These are phyloP conservation scores for Sogatella furcifera DNA, from an alignment of 1,140 invertebrate genomes.

Conservation along the genomic window DNA sequence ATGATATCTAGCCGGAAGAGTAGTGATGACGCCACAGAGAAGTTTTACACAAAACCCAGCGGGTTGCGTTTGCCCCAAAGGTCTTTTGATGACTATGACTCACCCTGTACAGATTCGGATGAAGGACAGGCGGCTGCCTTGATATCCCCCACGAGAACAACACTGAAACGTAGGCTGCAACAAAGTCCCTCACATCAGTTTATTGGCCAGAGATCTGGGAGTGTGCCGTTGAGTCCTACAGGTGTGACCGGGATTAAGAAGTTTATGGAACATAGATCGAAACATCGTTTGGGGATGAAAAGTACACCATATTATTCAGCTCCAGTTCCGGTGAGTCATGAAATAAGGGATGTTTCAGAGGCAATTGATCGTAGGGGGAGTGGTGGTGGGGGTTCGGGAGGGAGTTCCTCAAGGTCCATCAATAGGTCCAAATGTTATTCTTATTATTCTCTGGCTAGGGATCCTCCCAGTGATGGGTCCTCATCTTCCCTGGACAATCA, in stretches of 20 bases:
- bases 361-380: not conserved
- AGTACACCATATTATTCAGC: conserved; percentile 18
- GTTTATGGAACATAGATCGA: conserved; percentile 1
- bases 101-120: conserved; percentile 27
- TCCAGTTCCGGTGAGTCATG: conserved; percentile 11
- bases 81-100: conserved; percentile 28
- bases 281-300: conserved; percentile 8
- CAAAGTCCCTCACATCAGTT: not conserved
- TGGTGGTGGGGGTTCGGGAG: not conserved
- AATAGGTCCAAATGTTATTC: conserved; percentile 27
- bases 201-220: not conserved
- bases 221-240: conserved; percentile 8
- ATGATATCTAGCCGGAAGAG: conserved; percentile 23
- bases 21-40: conserved; percentile 20
- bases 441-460: conserved; percentile 28
- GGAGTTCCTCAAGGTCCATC: conserved; percentile 14
- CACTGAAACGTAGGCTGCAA: not conserved
- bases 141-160: not conserved
- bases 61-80: conserved; percentile 10
- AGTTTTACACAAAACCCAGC: conserved; percentile 6
- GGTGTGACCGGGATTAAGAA: conserved; percentile 1
- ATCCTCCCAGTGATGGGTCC: conserved; percentile 28
- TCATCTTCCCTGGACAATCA: conserved; percentile 26
- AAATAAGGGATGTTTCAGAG: conserved; percentile 10
- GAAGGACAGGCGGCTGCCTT: conserved; percentile 12